Conservation (phyloP, 2,888 invertebrate species). For the Apodemia mormo region DNA sequence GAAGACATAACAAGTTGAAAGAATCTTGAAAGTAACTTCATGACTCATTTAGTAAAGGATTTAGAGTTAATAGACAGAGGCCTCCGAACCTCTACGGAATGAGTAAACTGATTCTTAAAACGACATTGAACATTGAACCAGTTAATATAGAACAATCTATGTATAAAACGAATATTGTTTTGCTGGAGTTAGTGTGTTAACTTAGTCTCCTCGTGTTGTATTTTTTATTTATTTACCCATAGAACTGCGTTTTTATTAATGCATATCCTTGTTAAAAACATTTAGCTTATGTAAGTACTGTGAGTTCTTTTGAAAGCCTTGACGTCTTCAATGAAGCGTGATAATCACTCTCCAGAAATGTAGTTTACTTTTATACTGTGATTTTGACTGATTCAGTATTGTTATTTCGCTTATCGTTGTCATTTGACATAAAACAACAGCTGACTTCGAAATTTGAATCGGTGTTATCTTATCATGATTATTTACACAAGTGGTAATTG, state of each 20-base stretch:
- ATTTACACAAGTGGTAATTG: conserved; percentile 74
- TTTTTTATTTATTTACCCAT: too few relatives aligned
- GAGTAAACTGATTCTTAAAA: background rate
- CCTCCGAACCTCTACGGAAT: background rate
- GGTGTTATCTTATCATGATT: conserved; percentile 75
- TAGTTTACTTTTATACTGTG: conserved; percentile 21
- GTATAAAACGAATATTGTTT: too few relatives aligned
- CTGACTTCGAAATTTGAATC: conserved; percentile 37
- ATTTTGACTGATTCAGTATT: conserved; percentile 19
- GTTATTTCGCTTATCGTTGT: conserved; percentile 27
- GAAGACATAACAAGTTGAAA: background rate
- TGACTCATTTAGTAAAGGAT: background rate
- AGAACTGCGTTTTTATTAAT: too few relatives aligned
- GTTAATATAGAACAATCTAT: too few relatives aligned
- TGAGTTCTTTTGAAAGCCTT: conserved; percentile 42
- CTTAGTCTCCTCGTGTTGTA: too few relatives aligned
- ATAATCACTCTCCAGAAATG: conserved; percentile 5
- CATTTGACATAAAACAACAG: conserved; percentile 36
- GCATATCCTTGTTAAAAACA: too few relatives aligned
- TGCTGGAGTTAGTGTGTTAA: too few relatives aligned
- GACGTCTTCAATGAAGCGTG: conserved; percentile 37
- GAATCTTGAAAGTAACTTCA: background rate
- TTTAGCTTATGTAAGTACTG: conserved; percentile 42
- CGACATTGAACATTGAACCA: background rate
- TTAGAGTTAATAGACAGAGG: background rate